Evolutionary conservation across 1,140 invertebrate genomes (phyloP).

Genomic region (Philopotamus ludificatus): DNA sequence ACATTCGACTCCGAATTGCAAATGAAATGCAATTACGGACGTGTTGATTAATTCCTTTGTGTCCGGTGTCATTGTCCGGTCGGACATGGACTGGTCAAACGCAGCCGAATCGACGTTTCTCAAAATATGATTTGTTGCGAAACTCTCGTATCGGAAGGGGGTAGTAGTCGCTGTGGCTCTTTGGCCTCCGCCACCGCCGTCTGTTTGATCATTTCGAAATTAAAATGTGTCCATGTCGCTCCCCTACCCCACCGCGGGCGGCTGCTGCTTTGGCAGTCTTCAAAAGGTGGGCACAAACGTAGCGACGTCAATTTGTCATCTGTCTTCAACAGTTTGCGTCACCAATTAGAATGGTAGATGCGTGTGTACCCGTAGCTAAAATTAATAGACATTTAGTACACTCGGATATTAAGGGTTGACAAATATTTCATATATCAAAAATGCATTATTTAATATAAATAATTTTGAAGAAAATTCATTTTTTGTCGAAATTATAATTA

Average conservation of each 20-base stretch:
- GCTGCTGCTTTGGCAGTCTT: conserved; percentile 14
- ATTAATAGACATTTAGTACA: too few relatives aligned
- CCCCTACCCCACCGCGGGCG: conserved; percentile 1
- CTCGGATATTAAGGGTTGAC: too few relatives aligned
- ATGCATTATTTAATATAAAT: too few relatives aligned
- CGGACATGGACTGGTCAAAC: not conserved
- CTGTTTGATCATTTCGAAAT: conserved; percentile 40
- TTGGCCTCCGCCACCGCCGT: conserved; percentile 3
- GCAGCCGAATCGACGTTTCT: too few relatives aligned
- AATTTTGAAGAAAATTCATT: too few relatives aligned
- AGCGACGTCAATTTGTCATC: conserved; percentile 28
- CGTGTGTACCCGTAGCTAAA: too few relatives aligned
- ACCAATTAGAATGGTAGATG: too few relatives aligned
- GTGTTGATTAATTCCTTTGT: conserved; percentile 43
- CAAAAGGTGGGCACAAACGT: conserved; percentile 17
- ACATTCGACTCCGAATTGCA: conserved; percentile 1
- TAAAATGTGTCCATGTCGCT: conserved; percentile 34
- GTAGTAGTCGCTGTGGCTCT: too few relatives aligned
- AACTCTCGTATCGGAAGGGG: too few relatives aligned
- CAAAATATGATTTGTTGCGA: too few relatives aligned
- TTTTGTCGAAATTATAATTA: too few relatives aligned
- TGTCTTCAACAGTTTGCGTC: conserved; percentile 29
- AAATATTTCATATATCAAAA: too few relatives aligned
- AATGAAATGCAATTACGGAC: conserved; percentile 41
- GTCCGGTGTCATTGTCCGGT: conserved; percentile 32